phyloP scores from a whole-genome alignment of 2,113 vertebrate species.

The Eurypyga helias region DNA sequence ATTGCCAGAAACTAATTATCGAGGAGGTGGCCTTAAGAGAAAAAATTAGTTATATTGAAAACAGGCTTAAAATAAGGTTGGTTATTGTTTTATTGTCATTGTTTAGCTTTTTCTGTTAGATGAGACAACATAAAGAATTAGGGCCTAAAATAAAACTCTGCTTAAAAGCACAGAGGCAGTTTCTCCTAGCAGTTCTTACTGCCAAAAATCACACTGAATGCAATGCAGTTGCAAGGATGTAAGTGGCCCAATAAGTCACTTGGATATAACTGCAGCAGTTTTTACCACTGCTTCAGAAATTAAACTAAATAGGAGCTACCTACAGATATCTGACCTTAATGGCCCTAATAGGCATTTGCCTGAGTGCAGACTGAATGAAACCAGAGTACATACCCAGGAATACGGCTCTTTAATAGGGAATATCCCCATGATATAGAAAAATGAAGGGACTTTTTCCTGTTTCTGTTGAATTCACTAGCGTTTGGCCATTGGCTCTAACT shows the following conservation, averaged over 20 bases:
- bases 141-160: neutral
- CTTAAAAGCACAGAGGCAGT: neutral
- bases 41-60: neutral
- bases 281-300: neutral
- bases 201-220: neutral
- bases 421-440: neutral
- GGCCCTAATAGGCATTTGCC: neutral
- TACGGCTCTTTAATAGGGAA: neutral
- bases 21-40: neutral
- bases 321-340: neutral
- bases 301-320: neutral
- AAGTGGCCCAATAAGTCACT: neutral
- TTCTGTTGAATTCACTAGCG: fast-evolving
- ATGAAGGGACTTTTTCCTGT: neutral
- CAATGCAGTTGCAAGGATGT: neutral
- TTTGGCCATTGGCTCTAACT: neutral
- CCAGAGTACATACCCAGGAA: neutral
- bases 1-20: slow-evolving; percentile 10
- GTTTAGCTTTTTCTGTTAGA: neutral
- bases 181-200: neutral
- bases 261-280: neutral
- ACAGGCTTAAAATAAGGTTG: neutral
- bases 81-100: neutral
- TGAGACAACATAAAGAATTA: neutral
- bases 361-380: neutral